Conservation (phyloP, 2,888 invertebrate species). For the Rhamnusium bicolor region DNA sequence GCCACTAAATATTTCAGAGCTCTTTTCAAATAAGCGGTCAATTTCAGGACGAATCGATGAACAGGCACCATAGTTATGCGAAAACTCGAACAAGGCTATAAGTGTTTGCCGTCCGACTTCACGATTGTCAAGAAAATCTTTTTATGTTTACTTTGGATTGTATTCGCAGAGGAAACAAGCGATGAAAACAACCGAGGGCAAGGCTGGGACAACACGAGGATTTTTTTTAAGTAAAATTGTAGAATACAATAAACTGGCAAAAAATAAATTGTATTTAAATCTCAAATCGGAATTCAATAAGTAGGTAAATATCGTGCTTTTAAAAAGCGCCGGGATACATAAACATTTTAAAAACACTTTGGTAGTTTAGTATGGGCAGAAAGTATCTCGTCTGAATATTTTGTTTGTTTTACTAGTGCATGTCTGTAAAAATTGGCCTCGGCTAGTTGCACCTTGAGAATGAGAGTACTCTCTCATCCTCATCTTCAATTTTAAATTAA, state of each 20-base stretch:
- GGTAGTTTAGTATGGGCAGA: no score
- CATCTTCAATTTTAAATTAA: no score
- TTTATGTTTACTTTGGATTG: not conserved
- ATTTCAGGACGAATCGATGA: constrained; percentile 2
- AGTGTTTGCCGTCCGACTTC: not conserved
- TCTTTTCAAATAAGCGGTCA: constrained; percentile 11
- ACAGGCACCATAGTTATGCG: not conserved
- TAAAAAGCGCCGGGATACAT: no score
- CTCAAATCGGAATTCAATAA: no score
- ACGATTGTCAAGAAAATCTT: not conserved
- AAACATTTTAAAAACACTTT: no score
- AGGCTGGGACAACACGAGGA: not conserved
- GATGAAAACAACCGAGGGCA: not conserved
- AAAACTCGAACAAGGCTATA: constrained; percentile 17
- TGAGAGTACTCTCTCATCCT: no score
- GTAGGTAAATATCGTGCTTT: no score
- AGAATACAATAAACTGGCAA: not conserved
- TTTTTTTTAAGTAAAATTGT: not conserved
- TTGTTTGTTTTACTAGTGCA: no score
- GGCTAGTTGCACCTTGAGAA: no score
- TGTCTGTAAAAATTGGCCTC: no score
- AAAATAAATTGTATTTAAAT: no score
- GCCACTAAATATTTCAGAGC: constrained; percentile 27
- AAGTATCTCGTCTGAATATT: no score
- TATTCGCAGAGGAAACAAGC: not conserved